Evolutionary conservation across 1,140 invertebrate genomes (phyloP).

Genomic region (Penaeus vannamei): DNA sequence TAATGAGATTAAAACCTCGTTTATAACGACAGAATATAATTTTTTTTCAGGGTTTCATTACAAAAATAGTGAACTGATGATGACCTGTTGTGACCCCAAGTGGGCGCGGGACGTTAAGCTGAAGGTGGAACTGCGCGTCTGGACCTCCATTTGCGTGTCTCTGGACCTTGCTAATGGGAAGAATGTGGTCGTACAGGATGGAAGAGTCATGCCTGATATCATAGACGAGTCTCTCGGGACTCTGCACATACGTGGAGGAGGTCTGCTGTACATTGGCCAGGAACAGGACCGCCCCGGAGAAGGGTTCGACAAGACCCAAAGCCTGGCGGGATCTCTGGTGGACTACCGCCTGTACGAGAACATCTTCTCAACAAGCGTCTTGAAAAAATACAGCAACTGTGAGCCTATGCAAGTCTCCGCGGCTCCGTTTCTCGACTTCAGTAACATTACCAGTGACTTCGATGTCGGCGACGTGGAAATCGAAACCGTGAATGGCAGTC

Average conservation of each 20-base stretch:
- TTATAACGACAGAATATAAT: background rate
- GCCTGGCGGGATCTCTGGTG: constrained; percentile 39
- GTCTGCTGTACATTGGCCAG: constrained; percentile 43
- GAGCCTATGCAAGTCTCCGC: background rate
- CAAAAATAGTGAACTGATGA: constrained; percentile 35
- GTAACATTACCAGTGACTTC: constrained; percentile 36
- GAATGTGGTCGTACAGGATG: constrained; percentile 50
- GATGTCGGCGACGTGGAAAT: constrained; percentile 35
- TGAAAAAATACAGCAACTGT: constrained; percentile 30
- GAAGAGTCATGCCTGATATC: background rate
- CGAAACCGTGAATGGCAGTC: background rate
- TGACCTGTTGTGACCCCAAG: constrained; percentile 38
- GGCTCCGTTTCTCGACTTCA: constrained; percentile 37
- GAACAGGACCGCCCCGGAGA: constrained; percentile 48
- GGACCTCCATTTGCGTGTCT: constrained; percentile 46
- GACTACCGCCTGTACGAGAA: constrained; percentile 30
- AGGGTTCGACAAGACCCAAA: constrained; percentile 53
- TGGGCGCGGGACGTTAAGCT: constrained; percentile 25
- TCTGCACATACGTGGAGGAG: constrained; percentile 14
- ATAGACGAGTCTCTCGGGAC: background rate
- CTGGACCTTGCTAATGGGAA: background rate
- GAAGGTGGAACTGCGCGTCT: background rate
- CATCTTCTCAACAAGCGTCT: background rate
- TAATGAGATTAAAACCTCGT: background rate
- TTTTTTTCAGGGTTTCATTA: constrained; percentile 40